Conservation (phyloP, 2,113 vertebrate species). For the Chaetodon auriga region DNA sequence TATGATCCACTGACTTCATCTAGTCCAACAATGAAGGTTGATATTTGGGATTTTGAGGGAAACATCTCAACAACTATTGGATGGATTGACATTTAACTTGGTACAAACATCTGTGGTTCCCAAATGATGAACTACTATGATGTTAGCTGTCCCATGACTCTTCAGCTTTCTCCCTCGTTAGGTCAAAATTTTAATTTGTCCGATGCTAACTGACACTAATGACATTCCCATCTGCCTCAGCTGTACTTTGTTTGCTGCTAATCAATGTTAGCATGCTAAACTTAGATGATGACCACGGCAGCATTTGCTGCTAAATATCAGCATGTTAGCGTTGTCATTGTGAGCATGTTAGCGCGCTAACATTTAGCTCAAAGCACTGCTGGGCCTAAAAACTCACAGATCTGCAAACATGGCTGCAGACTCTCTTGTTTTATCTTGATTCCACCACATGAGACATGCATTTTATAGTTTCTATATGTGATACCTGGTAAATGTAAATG, state of each 20-base stretch:
- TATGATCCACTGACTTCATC: background rate
- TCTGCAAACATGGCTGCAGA: background rate
- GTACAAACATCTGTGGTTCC: background rate
- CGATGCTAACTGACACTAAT: too few species aligned
- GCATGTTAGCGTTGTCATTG: background rate
- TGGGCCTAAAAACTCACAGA: background rate
- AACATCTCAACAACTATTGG: background rate
- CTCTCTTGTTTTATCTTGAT: background rate
- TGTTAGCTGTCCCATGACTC: background rate
- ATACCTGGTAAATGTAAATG: background rate
- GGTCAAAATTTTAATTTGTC: background rate
- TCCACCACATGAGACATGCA: background rate
- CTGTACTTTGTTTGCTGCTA: too few species aligned
- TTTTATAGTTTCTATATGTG: background rate
- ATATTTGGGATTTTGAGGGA: background rate
- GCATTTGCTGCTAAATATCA: too few species aligned
- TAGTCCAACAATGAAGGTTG: background rate
- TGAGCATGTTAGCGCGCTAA: too few species aligned
- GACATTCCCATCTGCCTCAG: too few species aligned
- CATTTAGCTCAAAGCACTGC: background rate
- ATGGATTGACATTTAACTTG: background rate
- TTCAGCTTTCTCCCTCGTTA: background rate
- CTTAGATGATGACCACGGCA: too few species aligned
- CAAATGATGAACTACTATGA: background rate
- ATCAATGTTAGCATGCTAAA: too few species aligned